Evolutionary conservation across 1,140 invertebrate species (phyloP), one percentile per base, ranked within the genome.

Genomic region (Thalassaphorura encarpata): DNA sequence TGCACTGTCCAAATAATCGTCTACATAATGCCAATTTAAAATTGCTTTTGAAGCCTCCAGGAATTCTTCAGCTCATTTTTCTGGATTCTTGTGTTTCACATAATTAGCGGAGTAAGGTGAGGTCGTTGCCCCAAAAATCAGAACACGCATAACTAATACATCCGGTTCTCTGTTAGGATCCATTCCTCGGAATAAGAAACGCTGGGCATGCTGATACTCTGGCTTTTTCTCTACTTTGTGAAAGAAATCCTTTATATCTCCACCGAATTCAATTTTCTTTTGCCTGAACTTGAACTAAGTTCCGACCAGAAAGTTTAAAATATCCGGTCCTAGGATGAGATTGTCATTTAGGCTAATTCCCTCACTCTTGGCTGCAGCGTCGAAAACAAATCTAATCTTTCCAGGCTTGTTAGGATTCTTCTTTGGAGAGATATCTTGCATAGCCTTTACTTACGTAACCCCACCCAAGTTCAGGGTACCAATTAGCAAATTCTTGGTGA

Each of bases 391-490:
- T 3, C 52, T 4, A 6, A 54, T 3, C 29, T 47, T 54, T 39
- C 52, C 52, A 16, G 52, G 52, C 23, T 54, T 54, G 28, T 54
- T 54, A 16, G 52, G 41, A 39, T 54, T 54, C 45, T 52, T 48
- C 47, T 2, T 28, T 13, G 1, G 27, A 27, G 1, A 56, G 21
- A n/a, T 40, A 31, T 4, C 29, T 16, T 2, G 46, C 56, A 33
- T 63, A 56, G 3, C 60, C 60, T 19, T 58, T 51, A 1, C 23
- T 15, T 15, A 64, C 29, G 24, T 58, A 57, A 8, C 56, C 48
- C 26, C 50, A 18, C 13, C 60, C 52, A 19, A 41, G 47, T 4
- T n/a, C 15, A 2, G 16, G 15, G 36, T 56, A 60, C 2, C 15
- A 15, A 6, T n/a, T 15, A 11, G 48, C 51, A 15, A 58, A 57